Conservation (phyloP, 2,113 vertebrate genomes). For the Spilogale gracilis region DNA sequence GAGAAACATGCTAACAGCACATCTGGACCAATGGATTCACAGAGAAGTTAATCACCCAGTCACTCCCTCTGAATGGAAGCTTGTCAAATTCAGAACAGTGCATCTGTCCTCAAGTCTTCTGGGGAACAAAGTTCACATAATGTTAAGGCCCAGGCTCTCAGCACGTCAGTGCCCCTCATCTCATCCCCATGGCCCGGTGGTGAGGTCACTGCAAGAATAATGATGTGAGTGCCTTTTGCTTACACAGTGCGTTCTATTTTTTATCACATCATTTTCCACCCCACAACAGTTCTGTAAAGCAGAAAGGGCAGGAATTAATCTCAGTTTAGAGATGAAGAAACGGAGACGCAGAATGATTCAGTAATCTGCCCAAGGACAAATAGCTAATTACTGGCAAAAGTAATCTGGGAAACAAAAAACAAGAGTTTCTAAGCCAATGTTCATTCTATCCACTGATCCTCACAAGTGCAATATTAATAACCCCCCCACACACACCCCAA, state of each 20-base stretch:
- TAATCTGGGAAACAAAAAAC: background rate
- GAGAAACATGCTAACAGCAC: constrained; percentile 57
- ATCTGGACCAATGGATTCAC: constrained; percentile 5
- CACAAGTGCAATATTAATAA: constrained; percentile 36
- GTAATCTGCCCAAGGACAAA: constrained; percentile 38
- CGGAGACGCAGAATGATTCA: background rate
- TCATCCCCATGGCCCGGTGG: background rate
- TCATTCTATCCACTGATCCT: background rate
- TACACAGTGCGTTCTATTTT: background rate
- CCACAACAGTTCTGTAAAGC: background rate
- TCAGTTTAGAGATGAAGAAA: constrained; percentile 25
- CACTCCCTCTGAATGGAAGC: background rate
- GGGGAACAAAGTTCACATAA: background rate
- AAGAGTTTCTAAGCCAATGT: constrained; percentile 1
- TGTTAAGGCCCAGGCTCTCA: background rate
- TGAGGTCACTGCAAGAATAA: background rate
- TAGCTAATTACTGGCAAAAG: constrained; percentile 24
- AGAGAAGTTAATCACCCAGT: constrained; percentile 44
- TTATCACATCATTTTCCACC: constrained; percentile 14
- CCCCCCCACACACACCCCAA: background rate
- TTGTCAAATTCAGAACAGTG: background rate
- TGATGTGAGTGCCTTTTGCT: background rate
- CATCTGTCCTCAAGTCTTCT: background rate
- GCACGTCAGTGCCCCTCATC: background rate
- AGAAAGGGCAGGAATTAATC: background rate